phyloP scores from a whole-genome alignment of 2,113 vertebrate genomes.

The Zapus hudsonius region DNA sequence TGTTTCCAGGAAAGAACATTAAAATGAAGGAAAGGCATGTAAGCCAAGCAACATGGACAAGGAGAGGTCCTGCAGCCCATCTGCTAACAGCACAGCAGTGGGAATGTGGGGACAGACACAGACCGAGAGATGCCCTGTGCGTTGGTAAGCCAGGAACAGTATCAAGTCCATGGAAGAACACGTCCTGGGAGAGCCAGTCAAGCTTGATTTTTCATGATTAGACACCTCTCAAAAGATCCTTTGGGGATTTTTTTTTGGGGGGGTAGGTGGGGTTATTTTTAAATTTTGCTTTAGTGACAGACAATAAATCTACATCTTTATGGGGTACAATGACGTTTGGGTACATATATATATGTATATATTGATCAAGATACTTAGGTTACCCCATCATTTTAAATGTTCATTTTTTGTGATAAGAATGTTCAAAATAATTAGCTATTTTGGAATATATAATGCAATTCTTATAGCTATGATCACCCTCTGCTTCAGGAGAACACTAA shows the following conservation, averaged over 20 bases:
- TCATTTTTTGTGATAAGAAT: neutral
- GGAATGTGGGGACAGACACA: no score
- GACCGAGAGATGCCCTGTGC: neutral
- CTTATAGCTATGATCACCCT: neutral
- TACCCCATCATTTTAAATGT: neutral
- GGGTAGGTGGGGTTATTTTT: no score
- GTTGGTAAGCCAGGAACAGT: neutral
- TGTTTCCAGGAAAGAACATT: constrained; percentile 18
- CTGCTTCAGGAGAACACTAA: neutral
- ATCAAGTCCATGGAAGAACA: neutral
- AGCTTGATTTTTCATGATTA: neutral
- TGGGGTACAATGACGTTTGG: neutral
- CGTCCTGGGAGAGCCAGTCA: neutral
- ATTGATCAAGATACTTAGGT: neutral
- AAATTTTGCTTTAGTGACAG: neutral
- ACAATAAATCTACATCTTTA: neutral
- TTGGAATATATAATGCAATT: neutral
- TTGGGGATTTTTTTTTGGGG: neutral
- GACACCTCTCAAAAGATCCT: neutral
- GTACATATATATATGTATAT: neutral
- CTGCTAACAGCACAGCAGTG: neutral
- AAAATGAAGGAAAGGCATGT: neutral
- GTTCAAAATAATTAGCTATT: neutral
- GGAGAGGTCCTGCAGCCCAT: neutral
- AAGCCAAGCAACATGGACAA: neutral